These are phyloP conservation scores for Ecliptopera silaceata DNA, from an alignment of 2,888 invertebrate genomes.

Conservation along the genomic window DNA sequence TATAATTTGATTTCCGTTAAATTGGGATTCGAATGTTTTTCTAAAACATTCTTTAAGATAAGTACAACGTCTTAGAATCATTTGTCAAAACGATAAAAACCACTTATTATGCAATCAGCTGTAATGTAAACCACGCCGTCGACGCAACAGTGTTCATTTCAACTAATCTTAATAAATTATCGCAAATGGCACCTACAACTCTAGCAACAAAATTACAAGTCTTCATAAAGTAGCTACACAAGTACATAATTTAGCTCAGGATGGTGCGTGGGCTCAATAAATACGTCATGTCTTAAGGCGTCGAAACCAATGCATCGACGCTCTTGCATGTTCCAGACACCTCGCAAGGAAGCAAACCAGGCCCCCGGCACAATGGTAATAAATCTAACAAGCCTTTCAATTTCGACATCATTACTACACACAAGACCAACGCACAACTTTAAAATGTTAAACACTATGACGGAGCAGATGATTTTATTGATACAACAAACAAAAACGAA, in stretches of 20 bases:
- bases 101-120: conserved; percentile 7
- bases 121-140: conserved; percentile 9
- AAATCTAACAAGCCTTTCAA: conserved; percentile 65
- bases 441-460: neutral
- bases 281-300: conserved; percentile 67
- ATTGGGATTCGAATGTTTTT: too few species aligned
- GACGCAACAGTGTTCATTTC: conserved; percentile 18
- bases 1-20: too few species aligned
- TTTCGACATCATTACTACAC: conserved; percentile 62
- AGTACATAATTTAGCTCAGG: conserved; percentile 38
- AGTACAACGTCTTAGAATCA: neutral
- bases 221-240: conserved; percentile 38
- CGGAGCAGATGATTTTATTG: conserved; percentile 13
- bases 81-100: neutral
- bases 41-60: neutral
- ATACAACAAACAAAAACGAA: conserved; percentile 32
- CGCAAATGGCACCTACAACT: conserved; percentile 30
- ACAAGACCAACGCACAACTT: conserved; percentile 25
- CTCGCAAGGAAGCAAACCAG: conserved; percentile 68
- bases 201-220: conserved; percentile 38
- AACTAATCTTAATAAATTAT: conserved; percentile 27
- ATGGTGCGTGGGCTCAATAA: conserved; percentile 52
- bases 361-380: conserved; percentile 68
- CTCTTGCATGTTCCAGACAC: conserved; percentile 60
- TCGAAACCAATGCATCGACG: conserved; percentile 52